Conservation (phyloP, 2,888 invertebrate species). For the Tupiocoris notatus region DNA sequence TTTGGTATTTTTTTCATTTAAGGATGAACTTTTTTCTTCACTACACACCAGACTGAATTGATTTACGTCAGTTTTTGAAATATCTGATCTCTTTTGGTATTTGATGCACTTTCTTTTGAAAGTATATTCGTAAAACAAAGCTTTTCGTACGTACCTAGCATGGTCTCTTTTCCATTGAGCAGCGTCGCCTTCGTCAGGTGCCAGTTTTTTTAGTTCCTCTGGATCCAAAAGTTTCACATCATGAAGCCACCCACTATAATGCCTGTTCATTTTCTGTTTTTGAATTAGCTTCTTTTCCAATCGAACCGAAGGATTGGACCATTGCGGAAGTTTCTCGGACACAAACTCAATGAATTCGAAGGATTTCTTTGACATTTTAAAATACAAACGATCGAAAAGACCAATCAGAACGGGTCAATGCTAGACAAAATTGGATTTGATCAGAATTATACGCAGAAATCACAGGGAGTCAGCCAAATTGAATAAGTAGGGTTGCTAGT, state of each 20-base stretch:
- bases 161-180: conserved; percentile 7
- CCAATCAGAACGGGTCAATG: too few relatives aligned
- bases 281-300: conserved; percentile 24
- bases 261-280: conserved; percentile 9
- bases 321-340: background rate
- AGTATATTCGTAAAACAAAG: conserved; percentile 23
- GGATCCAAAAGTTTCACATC: conserved; percentile 7
- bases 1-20: background rate
- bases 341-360: conserved; percentile 7
- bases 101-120: background rate
- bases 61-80: background rate
- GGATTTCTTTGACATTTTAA: background rate
- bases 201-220: background rate
- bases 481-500: too few relatives aligned
- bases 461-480: too few relatives aligned
- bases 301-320: background rate
- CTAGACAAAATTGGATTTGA: too few relatives aligned
- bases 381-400: too few relatives aligned
- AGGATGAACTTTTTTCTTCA: background rate
- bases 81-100: background rate
- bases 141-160: conserved; percentile 16
- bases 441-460: too few relatives aligned
- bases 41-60: background rate
- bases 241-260: conserved; percentile 18
- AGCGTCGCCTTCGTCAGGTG: background rate